Conservation (phyloP, 2,113 vertebrate genomes). For the Bubalus kerabau region DNA sequence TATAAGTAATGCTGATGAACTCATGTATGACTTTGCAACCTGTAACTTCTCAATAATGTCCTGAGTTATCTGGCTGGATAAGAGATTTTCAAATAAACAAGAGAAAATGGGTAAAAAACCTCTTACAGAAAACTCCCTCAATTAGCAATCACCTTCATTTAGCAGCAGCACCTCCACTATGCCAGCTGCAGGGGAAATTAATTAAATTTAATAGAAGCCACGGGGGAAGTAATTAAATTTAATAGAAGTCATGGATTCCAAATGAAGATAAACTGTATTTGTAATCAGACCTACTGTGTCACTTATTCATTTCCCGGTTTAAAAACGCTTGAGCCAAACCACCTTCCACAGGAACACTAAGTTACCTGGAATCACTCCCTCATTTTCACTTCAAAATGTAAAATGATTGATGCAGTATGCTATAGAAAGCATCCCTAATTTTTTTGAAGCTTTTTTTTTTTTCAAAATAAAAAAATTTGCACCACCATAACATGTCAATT, state of each 20-base stretch:
- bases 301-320: conserved; percentile 28
- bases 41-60: neutral
- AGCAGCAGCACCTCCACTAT: conserved; percentile 49
- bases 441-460: neutral
- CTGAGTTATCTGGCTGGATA: conserved; percentile 22
- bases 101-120: conserved; percentile 47
- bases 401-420: neutral
- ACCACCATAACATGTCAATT: neutral
- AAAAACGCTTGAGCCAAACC: neutral
- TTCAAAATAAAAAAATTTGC: neutral
- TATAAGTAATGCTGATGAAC: neutral
- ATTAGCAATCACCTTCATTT: conserved; percentile 67
- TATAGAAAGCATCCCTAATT: neutral
- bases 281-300: conserved; percentile 69
- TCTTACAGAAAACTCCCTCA: conserved; percentile 65
- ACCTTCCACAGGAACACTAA: neutral
- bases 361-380: neutral
- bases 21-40: neutral
- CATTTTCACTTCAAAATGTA: neutral
- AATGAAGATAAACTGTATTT: conserved; percentile 71
- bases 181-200: conserved; percentile 68
- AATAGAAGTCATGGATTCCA: conserved; percentile 64
- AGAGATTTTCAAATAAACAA: conserved; percentile 29
- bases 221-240: conserved; percentile 69
- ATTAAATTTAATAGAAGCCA: conserved; percentile 71